A percentile compares a stretch with the other conserved stretches of the same genome.
Conservation (phyloP, 2,113 vertebrate genomes). For the Propithecus coquereli region DNA sequence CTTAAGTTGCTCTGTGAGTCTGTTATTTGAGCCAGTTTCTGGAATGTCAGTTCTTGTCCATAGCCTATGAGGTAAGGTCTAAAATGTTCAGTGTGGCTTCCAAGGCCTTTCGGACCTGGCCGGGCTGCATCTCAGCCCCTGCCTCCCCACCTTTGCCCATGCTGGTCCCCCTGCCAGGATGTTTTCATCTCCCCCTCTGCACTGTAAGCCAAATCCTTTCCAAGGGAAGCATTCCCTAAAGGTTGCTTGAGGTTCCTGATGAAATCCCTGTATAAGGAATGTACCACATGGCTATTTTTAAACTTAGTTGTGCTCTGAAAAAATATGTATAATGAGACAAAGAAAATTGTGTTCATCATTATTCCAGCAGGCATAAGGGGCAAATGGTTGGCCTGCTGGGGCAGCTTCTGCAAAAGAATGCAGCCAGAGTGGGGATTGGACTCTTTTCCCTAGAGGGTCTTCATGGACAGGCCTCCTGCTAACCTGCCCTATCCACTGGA, state of each 20-base stretch:
- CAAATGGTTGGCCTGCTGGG: neutral
- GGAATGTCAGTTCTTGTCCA: neutral
- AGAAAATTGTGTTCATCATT: neutral
- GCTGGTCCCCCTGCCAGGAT: neutral
- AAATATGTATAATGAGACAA: slow-evolving; percentile 16
- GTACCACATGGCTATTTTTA: neutral
- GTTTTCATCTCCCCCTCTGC: neutral
- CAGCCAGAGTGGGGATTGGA: neutral
- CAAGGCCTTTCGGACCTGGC: neutral
- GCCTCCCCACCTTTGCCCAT: neutral
- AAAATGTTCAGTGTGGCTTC: neutral
- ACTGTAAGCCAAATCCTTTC: neutral
- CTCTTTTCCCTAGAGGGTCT: neutral
- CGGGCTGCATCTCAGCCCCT: neutral
- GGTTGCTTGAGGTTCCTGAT: neutral
- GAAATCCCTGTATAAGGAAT: neutral
- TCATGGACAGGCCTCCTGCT: neutral
- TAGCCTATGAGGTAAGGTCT: neutral
- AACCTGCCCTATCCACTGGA: neutral
- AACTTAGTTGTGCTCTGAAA: neutral
- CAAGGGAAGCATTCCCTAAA: neutral
- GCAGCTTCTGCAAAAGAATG: neutral
- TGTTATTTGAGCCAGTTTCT: neutral
- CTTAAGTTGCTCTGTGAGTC: neutral
- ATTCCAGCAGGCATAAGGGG: neutral